A percentile compares a stretch with the other conserved stretches of the same genome.
These are phyloP conservation scores for Athrips mouffetella DNA, from an alignment of 2,888 invertebrate species.

Conservation along the genomic window DNA sequence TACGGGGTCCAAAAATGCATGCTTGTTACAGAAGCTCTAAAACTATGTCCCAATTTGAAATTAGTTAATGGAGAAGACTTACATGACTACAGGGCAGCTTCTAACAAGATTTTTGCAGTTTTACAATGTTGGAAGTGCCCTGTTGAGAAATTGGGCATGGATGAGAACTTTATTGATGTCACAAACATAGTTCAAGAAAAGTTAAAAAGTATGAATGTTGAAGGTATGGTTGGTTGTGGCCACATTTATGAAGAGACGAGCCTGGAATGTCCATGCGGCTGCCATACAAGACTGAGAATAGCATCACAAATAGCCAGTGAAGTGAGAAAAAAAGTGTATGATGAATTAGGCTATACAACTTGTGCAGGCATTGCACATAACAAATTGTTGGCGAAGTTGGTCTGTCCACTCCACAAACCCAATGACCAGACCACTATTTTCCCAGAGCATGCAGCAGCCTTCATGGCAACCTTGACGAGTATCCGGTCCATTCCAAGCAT, in stretches of 20 bases:
- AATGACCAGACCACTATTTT: conserved; percentile 89
- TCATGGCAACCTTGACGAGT: conserved; percentile 81
- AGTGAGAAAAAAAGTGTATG: conserved; percentile 83
- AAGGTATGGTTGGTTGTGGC: conserved; percentile 66
- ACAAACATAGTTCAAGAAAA: conserved; percentile 80
- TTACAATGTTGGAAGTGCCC: conserved; percentile 84
- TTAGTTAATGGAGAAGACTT: conserved; percentile 91
- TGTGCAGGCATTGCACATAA: conserved; percentile 92
- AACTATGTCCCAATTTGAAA: conserved; percentile 85
- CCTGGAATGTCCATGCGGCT: conserved; percentile 85
- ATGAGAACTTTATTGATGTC: conserved; percentile 91
- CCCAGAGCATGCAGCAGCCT: conserved; percentile 81
- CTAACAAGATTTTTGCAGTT: conserved; percentile 85
- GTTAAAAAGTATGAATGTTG: conserved; percentile 56
- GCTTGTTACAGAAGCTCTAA: conserved; percentile 85
- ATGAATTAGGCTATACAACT: conserved; percentile 85
- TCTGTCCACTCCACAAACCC: conserved; percentile 85
- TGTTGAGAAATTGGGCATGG: conserved; percentile 90
- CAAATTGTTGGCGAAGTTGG: conserved; percentile 89
- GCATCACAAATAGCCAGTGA: conserved; percentile 87
- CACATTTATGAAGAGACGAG: conserved; percentile 77
- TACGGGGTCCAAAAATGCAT: conserved; percentile 88
- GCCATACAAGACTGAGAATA: conserved; percentile 81
- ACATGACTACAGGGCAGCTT: conserved; percentile 87
- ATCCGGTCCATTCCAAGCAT: conserved; percentile 86